Evolutionary conservation across 2,113 vertebrate species (phyloP).

Genomic region (Lutjanus erythropterus): DNA sequence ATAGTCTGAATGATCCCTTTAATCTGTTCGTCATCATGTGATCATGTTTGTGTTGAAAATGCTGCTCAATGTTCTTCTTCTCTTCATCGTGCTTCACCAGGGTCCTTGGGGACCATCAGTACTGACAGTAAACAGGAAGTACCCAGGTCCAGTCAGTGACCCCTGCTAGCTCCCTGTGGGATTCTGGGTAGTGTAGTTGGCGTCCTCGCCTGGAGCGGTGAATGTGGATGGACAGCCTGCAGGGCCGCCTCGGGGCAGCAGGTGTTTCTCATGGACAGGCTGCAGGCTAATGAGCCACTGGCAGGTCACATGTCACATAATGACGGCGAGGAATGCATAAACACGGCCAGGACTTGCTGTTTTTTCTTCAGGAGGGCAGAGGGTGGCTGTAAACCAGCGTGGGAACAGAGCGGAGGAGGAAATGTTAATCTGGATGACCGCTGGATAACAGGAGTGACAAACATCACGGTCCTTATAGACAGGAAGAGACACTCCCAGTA

Average conservation of each 20-base stretch:
- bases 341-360: background rate
- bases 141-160: background rate
- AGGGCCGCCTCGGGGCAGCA: background rate
- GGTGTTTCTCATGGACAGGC: conserved; percentile 25
- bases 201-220: background rate
- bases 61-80: background rate
- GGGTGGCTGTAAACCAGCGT: conserved; percentile 1
- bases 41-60: background rate
- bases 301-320: conserved; percentile 8
- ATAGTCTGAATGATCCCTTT: too few species aligned
- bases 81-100: background rate
- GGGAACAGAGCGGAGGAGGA: conserved; percentile 32
- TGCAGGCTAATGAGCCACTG: background rate
- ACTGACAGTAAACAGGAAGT: conserved; percentile 40
- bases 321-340: background rate
- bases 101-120: background rate
- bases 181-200: conserved; percentile 36
- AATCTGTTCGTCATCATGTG: background rate
- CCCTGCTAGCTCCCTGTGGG: conserved; percentile 9
- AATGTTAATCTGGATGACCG: conserved; percentile 15
- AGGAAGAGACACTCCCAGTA: conserved; percentile 35
- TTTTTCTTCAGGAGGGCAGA: background rate
- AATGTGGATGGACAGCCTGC: background rate
- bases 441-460: background rate
- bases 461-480: background rate